A percentile compares a stretch with the other conserved stretches of the same genome.
Evolutionary conservation across 2,888 invertebrate genomes (phyloP).

Genomic region (Dyspetes luteomarginatus): DNA sequence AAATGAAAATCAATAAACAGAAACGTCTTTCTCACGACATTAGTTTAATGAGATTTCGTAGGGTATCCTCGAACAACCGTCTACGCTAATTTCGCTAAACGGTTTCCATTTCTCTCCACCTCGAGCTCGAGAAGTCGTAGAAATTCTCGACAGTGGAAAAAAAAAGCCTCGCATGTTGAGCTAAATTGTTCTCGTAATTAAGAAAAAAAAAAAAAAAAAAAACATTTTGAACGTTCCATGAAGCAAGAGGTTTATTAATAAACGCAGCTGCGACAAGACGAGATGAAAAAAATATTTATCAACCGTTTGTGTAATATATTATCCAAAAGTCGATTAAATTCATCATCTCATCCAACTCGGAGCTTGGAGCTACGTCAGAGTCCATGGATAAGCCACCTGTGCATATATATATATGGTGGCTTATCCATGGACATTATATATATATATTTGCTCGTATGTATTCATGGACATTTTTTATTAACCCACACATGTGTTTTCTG

Average conservation of each 20-base stretch:
- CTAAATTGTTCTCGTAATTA: conserved; percentile 15
- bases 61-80: conserved; percentile 11
- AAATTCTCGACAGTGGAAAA: conserved; percentile 17
- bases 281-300: background rate
- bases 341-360: conserved; percentile 30
- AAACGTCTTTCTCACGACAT: background rate
- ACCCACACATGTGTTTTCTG: conserved; percentile 15
- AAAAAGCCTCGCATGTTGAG: background rate
- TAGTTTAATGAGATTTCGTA: conserved; percentile 17
- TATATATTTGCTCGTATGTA: background rate
- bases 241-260: conserved; percentile 11
- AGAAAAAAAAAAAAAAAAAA: background rate
- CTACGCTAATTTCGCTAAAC: conserved; percentile 17
- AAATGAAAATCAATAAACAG: background rate
- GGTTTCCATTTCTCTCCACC: background rate
- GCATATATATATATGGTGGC: conserved; percentile 37
- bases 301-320: background rate
- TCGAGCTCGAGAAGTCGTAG: conserved; percentile 24
- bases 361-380: conserved; percentile 32
- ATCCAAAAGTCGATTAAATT: conserved; percentile 36
- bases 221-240: background rate
- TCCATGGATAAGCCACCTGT: conserved; percentile 39
- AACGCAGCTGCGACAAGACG: conserved; percentile 17
- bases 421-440: background rate
- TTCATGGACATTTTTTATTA: background rate